Evolutionary conservation across 2,797 vertebrate genomes (phyloP).

Genomic region (Menidia menidia): DNA sequence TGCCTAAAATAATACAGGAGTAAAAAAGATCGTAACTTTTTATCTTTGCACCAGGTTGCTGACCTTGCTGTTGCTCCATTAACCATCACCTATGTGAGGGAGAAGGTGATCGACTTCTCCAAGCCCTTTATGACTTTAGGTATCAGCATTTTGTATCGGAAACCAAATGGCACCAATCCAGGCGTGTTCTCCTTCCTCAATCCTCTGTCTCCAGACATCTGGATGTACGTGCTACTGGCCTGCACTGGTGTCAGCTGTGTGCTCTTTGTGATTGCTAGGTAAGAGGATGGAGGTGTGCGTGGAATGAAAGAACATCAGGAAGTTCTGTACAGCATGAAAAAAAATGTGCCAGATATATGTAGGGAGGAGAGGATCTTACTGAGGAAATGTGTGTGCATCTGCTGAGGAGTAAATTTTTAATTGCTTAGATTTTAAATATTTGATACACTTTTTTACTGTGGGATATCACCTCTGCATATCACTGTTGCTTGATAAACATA

Average conservation of each 20-base stretch:
- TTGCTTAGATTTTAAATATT: no score
- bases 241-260: constrained; percentile 98
- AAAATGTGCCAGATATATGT: neutral
- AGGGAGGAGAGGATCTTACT: no score
- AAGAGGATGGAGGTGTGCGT: constrained; percentile 47
- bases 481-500: constrained; percentile 19
- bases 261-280: constrained; percentile 98
- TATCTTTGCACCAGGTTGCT: constrained; percentile 84
- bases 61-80: constrained; percentile 95
- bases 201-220: constrained; percentile 96
- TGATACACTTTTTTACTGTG: no score
- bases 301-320: neutral
- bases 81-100: constrained; percentile 96
- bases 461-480: no score
- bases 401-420: no score
- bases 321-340: neutral
- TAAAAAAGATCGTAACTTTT: neutral
- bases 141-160: constrained; percentile 96
- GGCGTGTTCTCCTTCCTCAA: constrained; percentile 98
- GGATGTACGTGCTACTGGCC: constrained; percentile 97
- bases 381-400: neutral
- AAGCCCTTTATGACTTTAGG: constrained; percentile 97
- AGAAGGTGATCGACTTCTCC: constrained; percentile 94
- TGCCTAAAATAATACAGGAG: neutral
- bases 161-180: constrained; percentile 96